Base-by-base conservation (phyloP, 23 tunicate species). In the Halocynthia aurantium region DNA sequence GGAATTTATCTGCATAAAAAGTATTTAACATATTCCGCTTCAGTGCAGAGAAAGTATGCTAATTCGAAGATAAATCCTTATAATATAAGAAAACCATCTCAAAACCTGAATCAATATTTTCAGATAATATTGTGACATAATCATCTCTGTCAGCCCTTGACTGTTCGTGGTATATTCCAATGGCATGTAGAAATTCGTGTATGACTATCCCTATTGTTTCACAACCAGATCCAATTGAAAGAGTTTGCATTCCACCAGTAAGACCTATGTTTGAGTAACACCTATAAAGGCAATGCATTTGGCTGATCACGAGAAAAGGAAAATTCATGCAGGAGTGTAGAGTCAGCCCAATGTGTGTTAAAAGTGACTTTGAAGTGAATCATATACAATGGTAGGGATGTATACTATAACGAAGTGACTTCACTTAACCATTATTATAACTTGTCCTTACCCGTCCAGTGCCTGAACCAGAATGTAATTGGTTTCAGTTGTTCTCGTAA, bases 401-500 rank as follows among this genome's bases (percentile, higher is more conserved):
- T 57, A 10, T 10, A 57, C 10, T 10, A 57, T 10, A 12, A 10
- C 12, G 12, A 57, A 57, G 62, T 57, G 62, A n/a, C n/a, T 31
- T 4, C 44, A 31, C 17, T 13, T 15, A n/a, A 58, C 15, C 15
- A 1, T 15, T 58, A 58, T 58, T 58, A 58, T 58, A 58, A 58
- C 15, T 13, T 58, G 63, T 15, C 17, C 63, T 13, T 72, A 74
- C 97, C 97, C 97, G 62, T 76, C 77, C 8, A 77, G 57, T 50
- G 85, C 72, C 56, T 67, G 69, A 52, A 70, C 76, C 8, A n/a
- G 8, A 50, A 91, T 76, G 70, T 85, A 91, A 63, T 91, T 67
- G 49, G 60, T 70, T 62, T 91, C 97, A 57, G 58, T 58, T 5
- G 84, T 85, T 77, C 91, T 63, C 22, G 80, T 81, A 22, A 83